A percentile compares a stretch with the other conserved stretches of the same genome.
Evolutionary conservation across 2,113 vertebrate species (phyloP).

Genomic region (Cheirogaleus medius): DNA sequence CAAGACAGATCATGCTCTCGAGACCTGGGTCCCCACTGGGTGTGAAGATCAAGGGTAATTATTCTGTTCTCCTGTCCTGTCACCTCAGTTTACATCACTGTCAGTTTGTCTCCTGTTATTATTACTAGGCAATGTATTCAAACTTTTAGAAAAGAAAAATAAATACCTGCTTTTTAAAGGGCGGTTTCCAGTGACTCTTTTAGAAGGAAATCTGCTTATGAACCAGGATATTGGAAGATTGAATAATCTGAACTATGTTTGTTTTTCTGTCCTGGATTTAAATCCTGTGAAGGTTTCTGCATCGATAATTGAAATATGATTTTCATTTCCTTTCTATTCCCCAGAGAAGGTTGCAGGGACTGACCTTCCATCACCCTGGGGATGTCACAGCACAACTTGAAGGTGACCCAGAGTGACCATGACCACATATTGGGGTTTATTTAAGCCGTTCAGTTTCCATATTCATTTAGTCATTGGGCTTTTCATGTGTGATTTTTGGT

Average conservation of each 20-base stretch:
- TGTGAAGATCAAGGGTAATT: not conserved
- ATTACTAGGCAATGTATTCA: slow-evolving; percentile 5
- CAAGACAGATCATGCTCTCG: not conserved
- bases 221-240: slow-evolving; percentile 31
- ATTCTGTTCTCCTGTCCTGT: not conserved
- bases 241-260: slow-evolving; percentile 31
- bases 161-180: slow-evolving; percentile 41
- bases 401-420: slow-evolving; percentile 13
- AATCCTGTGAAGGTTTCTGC: not conserved
- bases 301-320: not conserved
- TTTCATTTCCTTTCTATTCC: not conserved
- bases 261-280: slow-evolving; percentile 12
- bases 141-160: slow-evolving; percentile 38
- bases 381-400: not conserved
- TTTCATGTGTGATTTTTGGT: slow-evolving; percentile 61
- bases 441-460: not conserved
- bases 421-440: not conserved
- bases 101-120: slow-evolving; percentile 4
- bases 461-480: slow-evolving; percentile 26
- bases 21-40: too few relatives aligned
- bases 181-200: slow-evolving; percentile 56
- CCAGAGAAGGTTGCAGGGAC: not conserved
- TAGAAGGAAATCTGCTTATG: slow-evolving; percentile 36
- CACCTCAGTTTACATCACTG: not conserved
- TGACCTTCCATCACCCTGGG: not conserved